These are phyloP conservation scores for Melanocharis versteri DNA, from an alignment of 2,113 vertebrate species.

Conservation along the genomic window DNA sequence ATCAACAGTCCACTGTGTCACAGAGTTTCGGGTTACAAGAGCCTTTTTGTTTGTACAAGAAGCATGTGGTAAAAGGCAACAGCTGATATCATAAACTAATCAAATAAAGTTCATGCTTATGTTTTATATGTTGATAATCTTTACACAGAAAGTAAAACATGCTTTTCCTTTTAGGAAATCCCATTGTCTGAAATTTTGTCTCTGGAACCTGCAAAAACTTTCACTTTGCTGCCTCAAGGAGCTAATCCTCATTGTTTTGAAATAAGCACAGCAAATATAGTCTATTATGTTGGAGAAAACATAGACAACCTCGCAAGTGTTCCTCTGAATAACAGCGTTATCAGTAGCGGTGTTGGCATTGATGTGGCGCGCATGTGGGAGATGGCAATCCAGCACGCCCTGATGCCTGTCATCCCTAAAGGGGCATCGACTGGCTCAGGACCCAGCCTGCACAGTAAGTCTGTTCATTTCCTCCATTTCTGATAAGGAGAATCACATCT, in stretches of 20 bases:
- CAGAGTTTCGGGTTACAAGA: neutral
- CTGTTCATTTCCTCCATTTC: neutral
- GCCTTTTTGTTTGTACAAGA: neutral
- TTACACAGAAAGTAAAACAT: neutral
- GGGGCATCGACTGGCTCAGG: conserved; percentile 78
- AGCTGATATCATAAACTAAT: neutral
- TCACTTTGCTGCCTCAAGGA: conserved; percentile 80
- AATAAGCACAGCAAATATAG: conserved; percentile 86
- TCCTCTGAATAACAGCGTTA: conserved; percentile 67
- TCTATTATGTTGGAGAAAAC: conserved; percentile 93
- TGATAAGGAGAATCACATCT: neutral
- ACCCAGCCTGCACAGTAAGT: conserved; percentile 85
- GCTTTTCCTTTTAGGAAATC: conserved; percentile 84
- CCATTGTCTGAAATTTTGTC: conserved; percentile 94
- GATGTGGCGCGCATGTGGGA: conserved; percentile 96
- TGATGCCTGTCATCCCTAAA: conserved; percentile 93
- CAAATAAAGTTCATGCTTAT: neutral
- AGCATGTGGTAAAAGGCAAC: neutral
- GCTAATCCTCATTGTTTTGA: conserved; percentile 93
- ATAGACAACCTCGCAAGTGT: conserved; percentile 68
- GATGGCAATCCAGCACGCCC: conserved; percentile 91
- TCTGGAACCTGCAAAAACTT: conserved; percentile 87
- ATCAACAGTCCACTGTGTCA: neutral
- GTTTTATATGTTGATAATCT: neutral
- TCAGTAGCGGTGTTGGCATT: conserved; percentile 83